phyloP scores from a whole-genome alignment of 2,797 vertebrate species.

The Sebastolobus alascanus region DNA sequence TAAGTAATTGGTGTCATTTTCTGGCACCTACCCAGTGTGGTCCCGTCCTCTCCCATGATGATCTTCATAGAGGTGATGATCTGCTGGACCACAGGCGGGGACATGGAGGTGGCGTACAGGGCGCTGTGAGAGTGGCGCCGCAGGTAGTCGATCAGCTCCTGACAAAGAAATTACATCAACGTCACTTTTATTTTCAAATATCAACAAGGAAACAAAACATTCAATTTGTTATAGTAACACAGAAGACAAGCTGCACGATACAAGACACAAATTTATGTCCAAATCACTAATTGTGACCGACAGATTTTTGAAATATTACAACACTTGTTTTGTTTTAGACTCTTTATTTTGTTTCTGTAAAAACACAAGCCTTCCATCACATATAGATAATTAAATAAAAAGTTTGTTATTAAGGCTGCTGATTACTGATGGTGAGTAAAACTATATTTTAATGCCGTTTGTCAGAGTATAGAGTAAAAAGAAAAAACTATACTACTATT shows the following conservation, averaged over 20 bases:
- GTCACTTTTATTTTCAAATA: neutral
- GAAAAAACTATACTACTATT: neutral
- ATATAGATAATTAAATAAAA: neutral
- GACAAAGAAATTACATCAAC: slow-evolving; percentile 13
- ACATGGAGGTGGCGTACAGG: slow-evolving; percentile 92
- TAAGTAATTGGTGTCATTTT: neutral
- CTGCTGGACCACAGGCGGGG: slow-evolving; percentile 93
- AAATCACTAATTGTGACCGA: neutral
- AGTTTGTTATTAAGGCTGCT: neutral
- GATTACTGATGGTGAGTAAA: neutral
- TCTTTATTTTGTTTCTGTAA: slow-evolving; percentile 4
- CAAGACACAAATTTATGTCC: neutral
- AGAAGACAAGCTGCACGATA: neutral
- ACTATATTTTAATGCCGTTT: neutral
- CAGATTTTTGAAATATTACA: neutral
- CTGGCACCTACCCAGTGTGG: slow-evolving; percentile 87
- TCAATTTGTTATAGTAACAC: neutral
- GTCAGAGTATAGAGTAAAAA: neutral
- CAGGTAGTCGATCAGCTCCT: slow-evolving; percentile 96
- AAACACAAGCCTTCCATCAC: neutral
- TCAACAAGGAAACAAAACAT: neutral
- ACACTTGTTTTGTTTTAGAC: neutral
- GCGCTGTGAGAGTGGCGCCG: slow-evolving; percentile 94
- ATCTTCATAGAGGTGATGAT: slow-evolving; percentile 94
- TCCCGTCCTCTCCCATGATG: slow-evolving; percentile 96